Conservation (phyloP, 2,113 vertebrate species). For the Columbina picui region DNA sequence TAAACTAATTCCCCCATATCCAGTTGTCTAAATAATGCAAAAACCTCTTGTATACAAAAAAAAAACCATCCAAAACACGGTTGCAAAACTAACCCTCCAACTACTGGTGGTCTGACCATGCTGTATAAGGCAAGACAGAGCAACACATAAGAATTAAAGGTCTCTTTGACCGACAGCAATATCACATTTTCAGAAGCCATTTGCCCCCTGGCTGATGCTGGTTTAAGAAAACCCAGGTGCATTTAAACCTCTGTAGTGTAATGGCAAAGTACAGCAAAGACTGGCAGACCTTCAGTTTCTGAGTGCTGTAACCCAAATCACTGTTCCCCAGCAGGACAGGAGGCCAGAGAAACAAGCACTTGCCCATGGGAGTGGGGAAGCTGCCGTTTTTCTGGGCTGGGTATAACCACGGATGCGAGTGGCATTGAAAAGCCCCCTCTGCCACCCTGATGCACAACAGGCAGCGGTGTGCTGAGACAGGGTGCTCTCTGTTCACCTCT, state of each 20-base stretch:
- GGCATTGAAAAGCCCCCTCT: not conserved
- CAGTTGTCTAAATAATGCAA: not conserved
- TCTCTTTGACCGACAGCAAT: fast-evolving
- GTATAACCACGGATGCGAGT: not conserved
- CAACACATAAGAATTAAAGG: not conserved
- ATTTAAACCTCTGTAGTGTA: not conserved
- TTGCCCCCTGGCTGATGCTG: not conserved
- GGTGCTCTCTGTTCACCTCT: not conserved
- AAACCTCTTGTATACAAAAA: not conserved
- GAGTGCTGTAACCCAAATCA: not conserved
- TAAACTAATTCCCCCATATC: not conserved
- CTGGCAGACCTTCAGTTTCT: not conserved
- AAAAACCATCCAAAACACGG: not conserved
- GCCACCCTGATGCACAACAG: fast-evolving
- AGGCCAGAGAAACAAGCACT: not conserved
- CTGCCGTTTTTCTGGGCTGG: not conserved
- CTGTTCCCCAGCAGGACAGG: not conserved
- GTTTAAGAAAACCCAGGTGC: not conserved
- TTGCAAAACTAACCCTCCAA: not conserved
- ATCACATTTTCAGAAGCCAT: not conserved
- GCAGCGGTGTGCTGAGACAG: not conserved
- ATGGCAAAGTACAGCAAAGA: not conserved
- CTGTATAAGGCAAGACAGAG: not conserved
- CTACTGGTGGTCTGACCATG: fast-evolving
- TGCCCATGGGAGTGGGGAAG: fast-evolving